Conservation (phyloP, 2,113 vertebrate species). For the Pterophyllum scalare region DNA sequence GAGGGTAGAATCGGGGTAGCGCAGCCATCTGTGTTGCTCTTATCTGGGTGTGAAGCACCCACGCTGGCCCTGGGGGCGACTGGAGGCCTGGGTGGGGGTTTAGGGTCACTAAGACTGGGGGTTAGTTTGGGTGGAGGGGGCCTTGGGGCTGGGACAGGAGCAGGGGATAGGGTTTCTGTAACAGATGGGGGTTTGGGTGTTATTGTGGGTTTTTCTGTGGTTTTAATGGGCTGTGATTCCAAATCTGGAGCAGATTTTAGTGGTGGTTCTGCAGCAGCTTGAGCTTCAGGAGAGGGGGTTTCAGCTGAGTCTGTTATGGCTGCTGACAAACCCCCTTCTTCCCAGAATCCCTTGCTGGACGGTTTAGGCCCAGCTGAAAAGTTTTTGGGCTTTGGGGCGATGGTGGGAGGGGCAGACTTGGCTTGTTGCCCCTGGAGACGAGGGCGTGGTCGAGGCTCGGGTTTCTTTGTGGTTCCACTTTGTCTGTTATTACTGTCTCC, state of each 20-base stretch:
- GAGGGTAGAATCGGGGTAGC: slow-evolving; percentile 66
- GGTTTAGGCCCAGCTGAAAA: slow-evolving; percentile 29
- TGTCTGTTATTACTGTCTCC: neutral
- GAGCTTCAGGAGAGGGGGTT: neutral
- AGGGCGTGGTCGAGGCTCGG: slow-evolving; percentile 82
- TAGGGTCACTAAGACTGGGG: slow-evolving; percentile 21
- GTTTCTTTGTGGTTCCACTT: slow-evolving; percentile 63
- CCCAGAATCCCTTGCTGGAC: slow-evolving; percentile 58
- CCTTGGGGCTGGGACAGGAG: slow-evolving; percentile 80
- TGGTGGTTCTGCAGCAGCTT: neutral
- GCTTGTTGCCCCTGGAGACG: slow-evolving; percentile 62
- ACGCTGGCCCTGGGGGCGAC: slow-evolving; percentile 71
- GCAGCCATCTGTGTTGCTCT: slow-evolving; percentile 56
- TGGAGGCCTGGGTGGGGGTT: slow-evolving; percentile 70
- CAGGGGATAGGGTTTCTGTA: neutral
- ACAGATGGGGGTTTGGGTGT: slow-evolving; percentile 33
- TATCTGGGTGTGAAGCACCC: slow-evolving; percentile 17
- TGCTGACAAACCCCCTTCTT: slow-evolving; percentile 7
- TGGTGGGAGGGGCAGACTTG: slow-evolving; percentile 67
- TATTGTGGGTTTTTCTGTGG: slow-evolving; percentile 10
- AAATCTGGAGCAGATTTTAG: neutral
- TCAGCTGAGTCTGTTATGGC: neutral
- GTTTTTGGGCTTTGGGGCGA: slow-evolving; percentile 69
- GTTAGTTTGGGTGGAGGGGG: slow-evolving; percentile 80
- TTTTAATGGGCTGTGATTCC: neutral